These are phyloP conservation scores for Heliconius eleuchia DNA, from an alignment of 1,140 invertebrate genomes.

Conservation along the genomic window DNA sequence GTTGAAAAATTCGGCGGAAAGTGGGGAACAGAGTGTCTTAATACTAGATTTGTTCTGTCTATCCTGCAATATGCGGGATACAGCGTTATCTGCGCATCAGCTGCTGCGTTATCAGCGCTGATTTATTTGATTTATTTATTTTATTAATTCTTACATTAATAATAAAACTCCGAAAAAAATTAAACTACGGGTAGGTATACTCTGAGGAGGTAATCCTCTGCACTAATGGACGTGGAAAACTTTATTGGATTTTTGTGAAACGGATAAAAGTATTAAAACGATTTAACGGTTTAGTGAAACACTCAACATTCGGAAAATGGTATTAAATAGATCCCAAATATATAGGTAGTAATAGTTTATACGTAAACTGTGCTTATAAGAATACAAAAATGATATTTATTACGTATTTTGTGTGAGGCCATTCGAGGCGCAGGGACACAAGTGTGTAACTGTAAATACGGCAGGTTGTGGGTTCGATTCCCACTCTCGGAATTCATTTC, in stretches of 20 bases:
- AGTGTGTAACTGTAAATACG: too few species aligned
- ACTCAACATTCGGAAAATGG: not conserved
- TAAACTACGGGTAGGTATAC: not conserved
- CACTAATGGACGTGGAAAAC: not conserved
- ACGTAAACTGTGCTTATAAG: not conserved
- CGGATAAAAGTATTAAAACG: not conserved
- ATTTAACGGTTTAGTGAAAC: not conserved
- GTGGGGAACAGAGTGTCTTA: too few species aligned
- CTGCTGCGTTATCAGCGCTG: too few species aligned
- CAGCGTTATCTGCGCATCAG: too few species aligned
- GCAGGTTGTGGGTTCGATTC: too few species aligned
- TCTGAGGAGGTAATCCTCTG: not conserved
- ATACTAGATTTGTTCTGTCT: too few species aligned
- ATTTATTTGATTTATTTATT: too few species aligned
- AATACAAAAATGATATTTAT: not conserved
- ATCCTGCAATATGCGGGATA: too few species aligned
- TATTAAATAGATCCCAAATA: not conserved
- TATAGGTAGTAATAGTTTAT: not conserved
- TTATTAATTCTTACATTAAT: too few species aligned
- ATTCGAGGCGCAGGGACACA: too few species aligned
- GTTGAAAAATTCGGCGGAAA: too few species aligned
- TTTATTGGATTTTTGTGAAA: constrained; percentile 4
- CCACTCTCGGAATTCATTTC: too few species aligned
- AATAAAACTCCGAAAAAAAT: not conserved
- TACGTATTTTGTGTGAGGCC: not conserved